Base-by-base conservation (phyloP, 1,140 invertebrate genomes). In the Leptinotarsa undecemlineata region DNA sequence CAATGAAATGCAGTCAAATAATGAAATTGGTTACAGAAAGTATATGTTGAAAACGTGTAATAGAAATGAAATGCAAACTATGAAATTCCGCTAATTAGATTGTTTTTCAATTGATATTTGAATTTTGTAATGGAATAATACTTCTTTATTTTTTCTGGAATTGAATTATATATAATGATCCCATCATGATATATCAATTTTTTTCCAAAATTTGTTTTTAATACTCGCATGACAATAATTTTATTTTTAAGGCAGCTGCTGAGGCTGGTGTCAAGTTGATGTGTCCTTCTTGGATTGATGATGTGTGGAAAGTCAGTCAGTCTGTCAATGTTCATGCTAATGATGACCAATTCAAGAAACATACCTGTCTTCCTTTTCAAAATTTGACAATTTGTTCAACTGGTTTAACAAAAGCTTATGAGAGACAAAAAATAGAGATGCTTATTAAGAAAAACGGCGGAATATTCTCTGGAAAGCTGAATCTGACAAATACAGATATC, bases 341-440 rank as follows among this genome's bases (percentile, higher is more conserved):
- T 5, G 91, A 94, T 78, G 62, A 85, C 0, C 85, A 88, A 67
- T 94, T 94, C 82, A 82, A 90, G 51, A 87, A 87, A 77, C 91
- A 90, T 78, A 89, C 87, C 63, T 91, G 95, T 83, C 92, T 94
- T n/a, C 84, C 92, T 8, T 96, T 98, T 84, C 90, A 91, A 74
- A 94, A 94, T 74, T 83, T 96, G 14, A 87, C 90, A 73, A 90
- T 96, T 13, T 95, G 92, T 13, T 92, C 93, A 4, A 94, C 95
- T 17, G 94, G 94, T 48, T 84, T 97, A 70, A 63, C 64, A 21
- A 82, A 86, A 14, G 87, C 85, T 70, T 84, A 86, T 13, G 90
- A 92, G 74, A 93, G 95, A 82, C 89, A 90, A 66, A 87, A 91
- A 75, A 86, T 97, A 5, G 91, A 91, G 84, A 88, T 88, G 62